phyloP scores from a whole-genome alignment of 2,113 vertebrate genomes.

The Colistium nudipinnis region DNA sequence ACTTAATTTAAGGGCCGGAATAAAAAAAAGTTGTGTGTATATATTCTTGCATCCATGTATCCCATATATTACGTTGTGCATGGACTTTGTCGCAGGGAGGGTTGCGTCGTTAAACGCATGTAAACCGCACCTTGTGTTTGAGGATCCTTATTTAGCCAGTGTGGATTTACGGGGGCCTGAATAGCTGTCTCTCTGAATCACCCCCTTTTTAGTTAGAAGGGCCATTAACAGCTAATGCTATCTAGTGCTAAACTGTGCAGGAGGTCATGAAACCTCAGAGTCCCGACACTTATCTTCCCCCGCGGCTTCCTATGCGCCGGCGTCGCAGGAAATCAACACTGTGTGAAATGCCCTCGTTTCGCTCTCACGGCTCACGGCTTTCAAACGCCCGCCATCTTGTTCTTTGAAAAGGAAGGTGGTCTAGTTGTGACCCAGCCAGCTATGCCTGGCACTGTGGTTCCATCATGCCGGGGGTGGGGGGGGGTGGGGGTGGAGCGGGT shows the following conservation, averaged over 20 bases:
- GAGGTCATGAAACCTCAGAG: slow-evolving; percentile 68
- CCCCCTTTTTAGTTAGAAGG: slow-evolving; percentile 71
- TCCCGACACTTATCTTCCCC: slow-evolving; percentile 54
- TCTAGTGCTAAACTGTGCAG: slow-evolving; percentile 64
- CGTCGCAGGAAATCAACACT: slow-evolving; percentile 57
- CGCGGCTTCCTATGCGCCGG: slow-evolving; percentile 13
- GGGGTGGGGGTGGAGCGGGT: slow-evolving; percentile 19
- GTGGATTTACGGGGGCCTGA: slow-evolving; percentile 46
- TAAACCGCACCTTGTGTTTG: slow-evolving; percentile 46
- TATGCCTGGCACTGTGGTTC: slow-evolving; percentile 22
- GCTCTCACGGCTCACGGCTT: slow-evolving; percentile 35
- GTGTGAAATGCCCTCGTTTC: slow-evolving; percentile 68
- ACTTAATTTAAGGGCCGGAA: background rate
- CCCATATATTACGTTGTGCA: background rate
- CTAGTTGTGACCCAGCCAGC: slow-evolving; percentile 16
- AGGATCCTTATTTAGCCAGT: slow-evolving; percentile 57
- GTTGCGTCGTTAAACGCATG: slow-evolving; percentile 6
- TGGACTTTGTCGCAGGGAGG: background rate
- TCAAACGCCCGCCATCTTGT: slow-evolving; percentile 41
- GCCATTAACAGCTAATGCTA: slow-evolving; percentile 76
- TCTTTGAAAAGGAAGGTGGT: slow-evolving; percentile 21
- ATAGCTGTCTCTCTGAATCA: slow-evolving; percentile 62
- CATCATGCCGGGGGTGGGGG: slow-evolving; percentile 19
- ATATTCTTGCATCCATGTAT: background rate
- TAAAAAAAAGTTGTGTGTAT: too few species aligned